Evolutionary conservation across 2,888 invertebrate species (phyloP).

Genomic region (Xylocampa areola): DNA sequence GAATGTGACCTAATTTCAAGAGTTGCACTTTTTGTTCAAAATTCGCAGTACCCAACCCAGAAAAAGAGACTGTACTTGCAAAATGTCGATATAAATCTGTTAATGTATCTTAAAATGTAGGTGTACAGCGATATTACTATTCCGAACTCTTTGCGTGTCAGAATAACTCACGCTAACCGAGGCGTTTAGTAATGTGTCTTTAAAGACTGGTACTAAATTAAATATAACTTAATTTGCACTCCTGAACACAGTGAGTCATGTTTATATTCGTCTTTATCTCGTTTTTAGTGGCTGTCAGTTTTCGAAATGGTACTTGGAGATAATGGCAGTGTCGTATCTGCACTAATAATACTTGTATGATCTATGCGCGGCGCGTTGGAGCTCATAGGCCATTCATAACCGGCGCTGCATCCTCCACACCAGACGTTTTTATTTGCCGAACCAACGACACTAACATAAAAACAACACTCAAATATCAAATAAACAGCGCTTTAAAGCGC

Average conservation of each 20-base stretch:
- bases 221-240: slow-evolving; percentile 11
- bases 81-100: too few species aligned
- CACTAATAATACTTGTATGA: slow-evolving; percentile 40
- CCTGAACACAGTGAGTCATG: slow-evolving; percentile 23
- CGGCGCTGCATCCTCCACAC: slow-evolving; percentile 67
- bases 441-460: slow-evolving; percentile 83
- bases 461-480: slow-evolving; percentile 86
- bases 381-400: slow-evolving; percentile 86
- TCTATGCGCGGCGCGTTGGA: slow-evolving; percentile 70
- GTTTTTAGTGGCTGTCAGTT: not conserved
- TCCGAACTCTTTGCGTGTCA: not conserved
- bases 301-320: not conserved
- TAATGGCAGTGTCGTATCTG: slow-evolving; percentile 59
- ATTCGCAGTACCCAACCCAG: not conserved
- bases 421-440: slow-evolving; percentile 87
- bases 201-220: slow-evolving; percentile 23
- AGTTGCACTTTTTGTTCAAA: too few species aligned
- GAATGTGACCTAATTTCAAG: too few species aligned
- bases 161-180: slow-evolving; percentile 22
- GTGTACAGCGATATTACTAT: too few species aligned
- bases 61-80: not conserved
- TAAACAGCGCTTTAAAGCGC: slow-evolving; percentile 84
- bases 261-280: slow-evolving; percentile 10
- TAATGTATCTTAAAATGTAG: too few species aligned
- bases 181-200: slow-evolving; percentile 23